A percentile compares a stretch with the other conserved stretches of the same genome.
Conservation (phyloP, 1,140 invertebrate genomes). For the Pentalonia nigronervosa region DNA sequence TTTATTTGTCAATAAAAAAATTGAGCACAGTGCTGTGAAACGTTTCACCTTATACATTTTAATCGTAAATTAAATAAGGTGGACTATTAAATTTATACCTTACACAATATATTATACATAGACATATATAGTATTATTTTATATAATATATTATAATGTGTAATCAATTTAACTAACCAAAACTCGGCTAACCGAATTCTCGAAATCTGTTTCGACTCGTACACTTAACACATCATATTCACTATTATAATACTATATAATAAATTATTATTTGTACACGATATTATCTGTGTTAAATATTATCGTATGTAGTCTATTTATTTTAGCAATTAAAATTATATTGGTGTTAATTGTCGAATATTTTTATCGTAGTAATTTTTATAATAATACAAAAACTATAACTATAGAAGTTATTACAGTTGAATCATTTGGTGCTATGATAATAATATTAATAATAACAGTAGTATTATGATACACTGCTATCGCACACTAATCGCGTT, state of each 20-base stretch:
- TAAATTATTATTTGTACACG: conserved; percentile 16
- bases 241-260: conserved; percentile 4
- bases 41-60: conserved; percentile 40
- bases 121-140: background rate
- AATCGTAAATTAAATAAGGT: conserved; percentile 29
- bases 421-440: conserved; percentile 48
- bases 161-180: conserved; percentile 22
- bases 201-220: background rate
- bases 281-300: background rate
- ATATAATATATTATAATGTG: background rate
- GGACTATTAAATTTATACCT: background rate
- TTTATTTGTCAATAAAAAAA: conserved; percentile 28
- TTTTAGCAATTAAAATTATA: conserved; percentile 2
- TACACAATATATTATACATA: background rate
- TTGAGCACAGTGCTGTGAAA: conserved; percentile 50
- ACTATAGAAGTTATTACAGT: conserved; percentile 34
- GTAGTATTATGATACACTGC: background rate
- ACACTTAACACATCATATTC: background rate
- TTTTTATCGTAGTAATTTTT: conserved; percentile 26
- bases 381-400: conserved; percentile 1
- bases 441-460: conserved; percentile 31
- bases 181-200: conserved; percentile 38
- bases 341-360: conserved; percentile 6
- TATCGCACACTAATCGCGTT: background rate
- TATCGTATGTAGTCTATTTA: background rate